Evolutionary conservation across 2,113 vertebrate genomes (phyloP), one percentile per base, ranked within the genome.

Genomic region (Terrapene triunguis): DNA sequence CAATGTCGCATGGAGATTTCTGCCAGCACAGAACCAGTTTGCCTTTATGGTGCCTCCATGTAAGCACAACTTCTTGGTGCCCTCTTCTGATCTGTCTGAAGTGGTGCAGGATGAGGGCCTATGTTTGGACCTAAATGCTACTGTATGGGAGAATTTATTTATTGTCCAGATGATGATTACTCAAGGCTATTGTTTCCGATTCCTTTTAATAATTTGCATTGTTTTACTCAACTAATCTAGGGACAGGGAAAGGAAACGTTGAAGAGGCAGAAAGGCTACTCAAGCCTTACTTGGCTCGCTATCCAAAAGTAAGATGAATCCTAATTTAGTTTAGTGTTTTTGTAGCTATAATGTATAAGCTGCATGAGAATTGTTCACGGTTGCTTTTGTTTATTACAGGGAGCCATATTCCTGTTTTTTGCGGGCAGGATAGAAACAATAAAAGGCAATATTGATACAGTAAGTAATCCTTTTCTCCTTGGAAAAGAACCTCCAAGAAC

Each of bases 341-440:
- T 83, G 50, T 82, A 55, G 42, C 53, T 91, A 90, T 80, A 86
- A 8, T 92, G 54, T 84, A 29, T 87, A 65, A 83, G 84, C 88
- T 95, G 53, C 62, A 96, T 94, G 83, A 95, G 96, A 96, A 91
- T 93, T 96, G 84, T 96, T 95, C 95, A 10, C 87, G 94, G 96
- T 96, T 91, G 87, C 93, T 94, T 96, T 76, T 96, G 51, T 97
- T 97, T 96, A 97, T 97, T 97, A 89, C 97, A 99, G 99, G 99
- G 99, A 27, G 99, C 99, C 96, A 99, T 99, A 98, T 99, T 99
- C 98, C 98, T 99, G 97, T 99, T 99, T 98, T 99, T 99, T 82
- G 99, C 99, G 69, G 99, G 99, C 88, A 99, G 99, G 98, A 99
- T 99, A 96, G 99, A 99, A 98, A 99, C 98, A 92, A 99, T 99